phyloP scores from a whole-genome alignment of 2,113 vertebrate species.

The Rhinoderma darwinii region DNA sequence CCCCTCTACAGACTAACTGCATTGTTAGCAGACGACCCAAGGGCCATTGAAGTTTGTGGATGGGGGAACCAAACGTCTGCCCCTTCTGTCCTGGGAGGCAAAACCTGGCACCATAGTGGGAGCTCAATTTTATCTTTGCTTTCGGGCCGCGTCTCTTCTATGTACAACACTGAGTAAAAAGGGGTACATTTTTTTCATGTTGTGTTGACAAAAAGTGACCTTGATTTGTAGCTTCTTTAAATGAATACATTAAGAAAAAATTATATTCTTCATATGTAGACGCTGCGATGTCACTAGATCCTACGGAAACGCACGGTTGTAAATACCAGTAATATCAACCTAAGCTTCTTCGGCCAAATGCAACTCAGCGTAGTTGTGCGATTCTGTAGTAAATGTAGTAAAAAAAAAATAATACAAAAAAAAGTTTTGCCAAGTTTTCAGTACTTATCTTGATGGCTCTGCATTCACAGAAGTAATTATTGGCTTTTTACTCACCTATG shows the following conservation, averaged over 20 bases:
- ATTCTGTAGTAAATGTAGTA: constrained; percentile 66
- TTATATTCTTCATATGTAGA: no score
- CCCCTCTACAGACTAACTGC: no score
- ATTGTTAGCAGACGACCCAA: no score
- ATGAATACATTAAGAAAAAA: not conserved
- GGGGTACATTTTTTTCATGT: not conserved
- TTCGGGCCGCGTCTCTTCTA: no score
- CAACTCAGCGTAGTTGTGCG: not conserved
- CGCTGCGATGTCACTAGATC: not conserved
- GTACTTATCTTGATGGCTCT: constrained; percentile 83
- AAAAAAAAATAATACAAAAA: constrained; percentile 52
- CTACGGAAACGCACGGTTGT: not conserved
- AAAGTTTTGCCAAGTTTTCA: constrained; percentile 79
- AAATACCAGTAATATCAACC: not conserved
- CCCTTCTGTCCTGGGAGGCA: not conserved
- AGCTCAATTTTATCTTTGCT: not conserved
- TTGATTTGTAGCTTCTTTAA: not conserved
- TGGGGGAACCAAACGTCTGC: no score
- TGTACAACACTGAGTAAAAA: no score
- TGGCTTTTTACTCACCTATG: constrained; percentile 86
- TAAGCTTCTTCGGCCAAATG: not conserved
- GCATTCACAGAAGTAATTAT: constrained; percentile 83
- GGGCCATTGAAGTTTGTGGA: no score
- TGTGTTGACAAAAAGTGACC: not conserved
- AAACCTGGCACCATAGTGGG: not conserved